A percentile compares a stretch with the other conserved stretches of the same genome.
phyloP scores from a whole-genome alignment of 2,888 invertebrate species.

The Mesorhabditis belari region DNA sequence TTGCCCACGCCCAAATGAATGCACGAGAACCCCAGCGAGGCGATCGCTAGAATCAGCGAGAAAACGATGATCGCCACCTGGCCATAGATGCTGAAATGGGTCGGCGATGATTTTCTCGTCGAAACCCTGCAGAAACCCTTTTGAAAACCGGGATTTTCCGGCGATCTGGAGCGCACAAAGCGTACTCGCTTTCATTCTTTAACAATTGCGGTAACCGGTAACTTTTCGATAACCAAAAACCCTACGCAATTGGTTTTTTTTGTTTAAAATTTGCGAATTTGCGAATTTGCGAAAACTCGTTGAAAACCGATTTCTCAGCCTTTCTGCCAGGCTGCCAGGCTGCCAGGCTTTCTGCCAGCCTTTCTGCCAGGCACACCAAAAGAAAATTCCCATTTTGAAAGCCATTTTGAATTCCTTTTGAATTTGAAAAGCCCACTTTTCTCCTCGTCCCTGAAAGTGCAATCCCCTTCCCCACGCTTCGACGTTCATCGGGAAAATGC shows the following conservation, averaged over 20 bases:
- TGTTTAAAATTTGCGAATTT: no score
- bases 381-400: background rate
- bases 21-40: constrained; percentile 45
- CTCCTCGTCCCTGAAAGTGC: constrained; percentile 50
- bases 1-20: constrained; percentile 40
- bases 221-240: no score
- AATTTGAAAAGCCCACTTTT: constrained; percentile 31
- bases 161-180: no score
- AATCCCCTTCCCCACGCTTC: constrained; percentile 51
- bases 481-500: constrained; percentile 53
- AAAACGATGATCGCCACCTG: constrained; percentile 50
- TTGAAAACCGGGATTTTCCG: no score
- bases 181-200: no score
- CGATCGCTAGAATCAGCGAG: constrained; percentile 42
- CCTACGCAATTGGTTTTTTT: no score
- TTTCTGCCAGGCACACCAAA: background rate
- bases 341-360: background rate
- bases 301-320: no score
- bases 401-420: background rate
- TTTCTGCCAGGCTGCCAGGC: no score
- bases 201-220: no score
- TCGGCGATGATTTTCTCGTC: background rate
- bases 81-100: constrained; percentile 46
- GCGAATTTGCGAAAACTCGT: no score
- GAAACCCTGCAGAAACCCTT: background rate